phyloP scores from a whole-genome alignment of 2,797 vertebrate genomes.

The Epinephelus awoara region DNA sequence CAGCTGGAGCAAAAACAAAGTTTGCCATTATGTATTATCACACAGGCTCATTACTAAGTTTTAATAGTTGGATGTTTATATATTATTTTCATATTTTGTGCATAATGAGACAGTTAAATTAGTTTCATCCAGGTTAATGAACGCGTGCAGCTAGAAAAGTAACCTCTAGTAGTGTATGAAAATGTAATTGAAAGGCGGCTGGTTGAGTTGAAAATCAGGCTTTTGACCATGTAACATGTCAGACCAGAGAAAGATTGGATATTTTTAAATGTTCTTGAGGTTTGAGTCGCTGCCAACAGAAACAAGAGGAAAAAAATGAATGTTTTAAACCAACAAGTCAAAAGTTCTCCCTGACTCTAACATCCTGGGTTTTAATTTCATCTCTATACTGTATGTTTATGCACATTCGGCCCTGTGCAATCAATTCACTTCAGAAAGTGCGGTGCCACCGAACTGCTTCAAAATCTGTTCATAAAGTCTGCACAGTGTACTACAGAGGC shows the following conservation, averaged over 20 bases:
- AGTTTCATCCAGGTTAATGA: background rate
- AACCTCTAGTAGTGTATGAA: background rate
- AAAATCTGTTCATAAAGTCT: slow-evolving; percentile 35
- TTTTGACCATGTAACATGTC: background rate
- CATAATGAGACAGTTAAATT: background rate
- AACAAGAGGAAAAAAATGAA: background rate
- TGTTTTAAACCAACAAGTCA: background rate
- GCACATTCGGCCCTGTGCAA: background rate
- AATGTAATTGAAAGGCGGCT: background rate
- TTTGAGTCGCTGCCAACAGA: background rate
- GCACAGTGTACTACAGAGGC: slow-evolving; percentile 34
- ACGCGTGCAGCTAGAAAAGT: background rate
- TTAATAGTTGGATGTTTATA: background rate
- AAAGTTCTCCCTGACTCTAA: background rate
- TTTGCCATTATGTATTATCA: too few species aligned
- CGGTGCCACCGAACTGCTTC: slow-evolving; percentile 6
- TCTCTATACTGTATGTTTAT: background rate
- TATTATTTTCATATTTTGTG: background rate
- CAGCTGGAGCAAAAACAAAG: too few species aligned
- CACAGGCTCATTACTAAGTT: too few species aligned
- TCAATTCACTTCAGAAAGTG: background rate
- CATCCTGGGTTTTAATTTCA: background rate
- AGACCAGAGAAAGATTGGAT: background rate
- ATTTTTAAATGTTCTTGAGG: slow-evolving; percentile 4
- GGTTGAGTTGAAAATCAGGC: background rate